Evolutionary conservation across 2,888 invertebrate species (phyloP).

Genomic region (Junonia oenone): DNA sequence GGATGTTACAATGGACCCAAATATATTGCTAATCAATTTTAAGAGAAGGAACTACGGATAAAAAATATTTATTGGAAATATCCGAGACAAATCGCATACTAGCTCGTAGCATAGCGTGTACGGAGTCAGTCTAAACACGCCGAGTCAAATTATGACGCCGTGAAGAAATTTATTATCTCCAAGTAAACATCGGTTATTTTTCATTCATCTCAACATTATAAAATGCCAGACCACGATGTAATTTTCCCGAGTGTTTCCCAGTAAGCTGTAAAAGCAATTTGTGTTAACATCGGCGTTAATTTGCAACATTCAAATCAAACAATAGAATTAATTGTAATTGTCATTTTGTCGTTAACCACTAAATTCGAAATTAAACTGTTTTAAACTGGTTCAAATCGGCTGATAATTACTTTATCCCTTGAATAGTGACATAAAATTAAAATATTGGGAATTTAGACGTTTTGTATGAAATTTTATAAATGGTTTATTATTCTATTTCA

Average conservation of each 20-base stretch:
- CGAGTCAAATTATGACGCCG: conserved; percentile 3
- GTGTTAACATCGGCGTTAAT: not conserved
- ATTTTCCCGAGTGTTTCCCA: conserved; percentile 2
- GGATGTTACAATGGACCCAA: too few relatives aligned
- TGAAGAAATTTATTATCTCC: conserved; percentile 8
- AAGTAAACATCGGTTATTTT: conserved; percentile 4
- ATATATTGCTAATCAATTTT: too few relatives aligned
- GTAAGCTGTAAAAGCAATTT: not conserved
- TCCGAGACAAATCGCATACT: not conserved
- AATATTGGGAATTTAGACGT: too few relatives aligned
- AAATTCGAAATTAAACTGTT: too few relatives aligned
- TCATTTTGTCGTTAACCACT: not conserved
- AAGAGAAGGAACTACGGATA: too few relatives aligned
- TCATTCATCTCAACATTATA: not conserved
- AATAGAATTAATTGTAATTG: not conserved
- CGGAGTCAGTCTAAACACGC: not conserved
- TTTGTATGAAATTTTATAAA: too few relatives aligned
- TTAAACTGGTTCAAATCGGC: too few relatives aligned
- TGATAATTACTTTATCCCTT: too few relatives aligned
- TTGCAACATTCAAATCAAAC: not conserved
- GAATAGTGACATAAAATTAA: too few relatives aligned
- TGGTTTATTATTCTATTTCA: too few relatives aligned
- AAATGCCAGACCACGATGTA: not conserved
- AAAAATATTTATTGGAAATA: too few relatives aligned
- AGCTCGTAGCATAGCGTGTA: not conserved